Conservation (phyloP, 2,888 invertebrate species). For the Ophonus ardosiacus region DNA sequence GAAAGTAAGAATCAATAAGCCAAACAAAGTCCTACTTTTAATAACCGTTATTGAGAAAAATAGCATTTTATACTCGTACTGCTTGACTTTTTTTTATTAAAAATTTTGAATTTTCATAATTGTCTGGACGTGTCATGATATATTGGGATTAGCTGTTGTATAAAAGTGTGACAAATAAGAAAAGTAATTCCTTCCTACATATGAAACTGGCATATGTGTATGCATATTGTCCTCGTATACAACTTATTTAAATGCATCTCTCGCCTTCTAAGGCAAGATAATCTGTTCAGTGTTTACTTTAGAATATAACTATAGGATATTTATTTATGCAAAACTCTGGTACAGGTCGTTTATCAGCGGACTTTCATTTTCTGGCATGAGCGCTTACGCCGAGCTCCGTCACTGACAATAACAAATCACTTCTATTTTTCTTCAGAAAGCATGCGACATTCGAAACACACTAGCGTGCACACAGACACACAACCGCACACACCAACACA, state of each 20-base stretch:
- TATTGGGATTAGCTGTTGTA: conserved; percentile 8
- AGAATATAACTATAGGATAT: conserved; percentile 71
- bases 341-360: conserved; percentile 73
- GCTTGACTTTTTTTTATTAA: neutral
- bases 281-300: conserved; percentile 69
- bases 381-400: conserved; percentile 69
- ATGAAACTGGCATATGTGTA: neutral
- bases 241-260: conserved; percentile 59
- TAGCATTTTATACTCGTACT: no score
- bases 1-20: no score
- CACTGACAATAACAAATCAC: conserved; percentile 73
- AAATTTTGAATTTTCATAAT: neutral
- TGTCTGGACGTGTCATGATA: neutral
- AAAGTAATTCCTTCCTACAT: conserved; percentile 22
- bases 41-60: no score
- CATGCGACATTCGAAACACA: conserved; percentile 63
- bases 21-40: no score
- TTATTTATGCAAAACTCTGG: conserved; percentile 75
- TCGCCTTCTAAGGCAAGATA: conserved; percentile 72
- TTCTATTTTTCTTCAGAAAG: conserved; percentile 71
- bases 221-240: conserved; percentile 17
- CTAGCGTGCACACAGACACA: conserved; percentile 31
- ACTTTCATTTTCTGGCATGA: conserved; percentile 74
- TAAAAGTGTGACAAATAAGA: conserved; percentile 29
- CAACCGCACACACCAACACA: conserved; percentile 10